Evolutionary conservation across 2,113 vertebrate genomes (phyloP).

Genomic region (Promerops cafer): DNA sequence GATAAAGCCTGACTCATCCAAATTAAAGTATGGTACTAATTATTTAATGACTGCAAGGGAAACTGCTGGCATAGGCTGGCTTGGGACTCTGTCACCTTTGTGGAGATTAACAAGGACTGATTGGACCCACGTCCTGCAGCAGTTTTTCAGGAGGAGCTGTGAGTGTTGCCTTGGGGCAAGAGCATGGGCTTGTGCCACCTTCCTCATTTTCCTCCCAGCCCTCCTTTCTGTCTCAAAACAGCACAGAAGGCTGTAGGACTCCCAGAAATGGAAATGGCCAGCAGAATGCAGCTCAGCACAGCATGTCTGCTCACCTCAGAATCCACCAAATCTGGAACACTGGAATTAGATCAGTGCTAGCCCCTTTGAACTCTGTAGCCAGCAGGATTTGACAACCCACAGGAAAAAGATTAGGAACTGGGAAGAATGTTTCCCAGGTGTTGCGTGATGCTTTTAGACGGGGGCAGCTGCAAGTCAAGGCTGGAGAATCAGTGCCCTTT

Average conservation of each 20-base stretch:
- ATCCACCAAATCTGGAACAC: not conserved
- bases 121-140: not conserved
- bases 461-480: not conserved
- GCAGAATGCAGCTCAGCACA: not conserved
- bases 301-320: not conserved
- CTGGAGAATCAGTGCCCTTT: not conserved
- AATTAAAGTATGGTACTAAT: not conserved
- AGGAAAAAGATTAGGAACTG: not conserved
- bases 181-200: not conserved
- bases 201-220: not conserved
- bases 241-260: not conserved
- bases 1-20: not conserved
- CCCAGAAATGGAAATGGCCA: not conserved
- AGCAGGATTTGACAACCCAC: not conserved
- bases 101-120: not conserved
- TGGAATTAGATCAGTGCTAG: not conserved
- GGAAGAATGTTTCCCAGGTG: not conserved
- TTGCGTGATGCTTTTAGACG: not conserved
- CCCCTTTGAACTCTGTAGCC: not conserved
- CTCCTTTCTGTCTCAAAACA: not conserved
- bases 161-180: not conserved
- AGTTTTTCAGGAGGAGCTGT: not conserved
- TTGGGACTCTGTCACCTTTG: not conserved
- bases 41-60: conserved; percentile 1
- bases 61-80: not conserved